Evolutionary conservation across 2,888 invertebrate genomes (phyloP).

Genomic region (Chesias legatella): DNA sequence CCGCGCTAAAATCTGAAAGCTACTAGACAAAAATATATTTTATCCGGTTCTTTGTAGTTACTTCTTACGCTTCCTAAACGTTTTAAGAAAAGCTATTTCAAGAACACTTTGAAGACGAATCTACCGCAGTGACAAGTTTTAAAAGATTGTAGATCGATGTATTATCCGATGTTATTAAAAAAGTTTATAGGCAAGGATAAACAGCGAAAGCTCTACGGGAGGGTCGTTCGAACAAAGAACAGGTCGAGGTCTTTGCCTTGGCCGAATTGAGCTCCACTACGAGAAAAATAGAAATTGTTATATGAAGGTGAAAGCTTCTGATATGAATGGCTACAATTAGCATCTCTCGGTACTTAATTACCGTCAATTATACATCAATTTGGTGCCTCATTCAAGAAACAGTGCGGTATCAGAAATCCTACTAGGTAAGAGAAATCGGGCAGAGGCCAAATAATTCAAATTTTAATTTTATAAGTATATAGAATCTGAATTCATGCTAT

Average conservation of each 20-base stretch:
- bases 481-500: too few species aligned
- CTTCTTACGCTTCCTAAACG: constrained; percentile 1
- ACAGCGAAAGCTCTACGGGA: constrained; percentile 52
- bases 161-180: constrained; percentile 19
- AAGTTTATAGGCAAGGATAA: constrained; percentile 50
- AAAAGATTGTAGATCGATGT: background rate
- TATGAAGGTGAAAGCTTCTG: constrained; percentile 40
- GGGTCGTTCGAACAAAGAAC: constrained; percentile 52
- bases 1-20: constrained; percentile 1
- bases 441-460: constrained; percentile 7
- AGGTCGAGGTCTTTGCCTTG: constrained; percentile 71
- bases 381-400: constrained; percentile 19
- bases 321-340: constrained; percentile 37
- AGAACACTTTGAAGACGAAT: background rate
- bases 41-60: constrained; percentile 6
- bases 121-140: background rate
- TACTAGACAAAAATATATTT: constrained; percentile 7
- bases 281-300: constrained; percentile 47
- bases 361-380: constrained; percentile 26
- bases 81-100: constrained; percentile 11
- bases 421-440: constrained; percentile 13
- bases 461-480: too few species aligned
- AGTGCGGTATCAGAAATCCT: constrained; percentile 16
- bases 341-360: constrained; percentile 27
- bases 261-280: constrained; percentile 47